Percentiles rank a stretch among this genome's conserved stretches.
Evolutionary conservation across 2,797 vertebrate genomes (phyloP).

Genomic region (Gila robusta): DNA sequence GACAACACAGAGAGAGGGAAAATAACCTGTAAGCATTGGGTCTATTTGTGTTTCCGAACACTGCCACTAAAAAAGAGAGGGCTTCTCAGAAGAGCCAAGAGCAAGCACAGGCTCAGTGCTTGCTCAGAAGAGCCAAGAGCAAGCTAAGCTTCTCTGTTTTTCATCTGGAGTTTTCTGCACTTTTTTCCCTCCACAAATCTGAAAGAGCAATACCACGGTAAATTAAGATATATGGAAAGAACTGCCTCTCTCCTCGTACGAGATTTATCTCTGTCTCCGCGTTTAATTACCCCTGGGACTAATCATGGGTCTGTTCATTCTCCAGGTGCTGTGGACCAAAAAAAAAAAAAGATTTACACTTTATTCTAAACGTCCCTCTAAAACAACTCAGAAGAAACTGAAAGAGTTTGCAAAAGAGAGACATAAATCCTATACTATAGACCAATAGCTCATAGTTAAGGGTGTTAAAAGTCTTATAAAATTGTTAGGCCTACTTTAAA

Average conservation of each 20-base stretch:
- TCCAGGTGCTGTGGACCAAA: slow-evolving; percentile 4
- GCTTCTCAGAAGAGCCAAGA: slow-evolving; percentile 49
- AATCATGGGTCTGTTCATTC: slow-evolving; percentile 48
- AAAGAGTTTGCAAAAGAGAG: neutral
- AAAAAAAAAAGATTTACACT: slow-evolving; percentile 10
- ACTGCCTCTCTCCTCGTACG: neutral
- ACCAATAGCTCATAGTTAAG: neutral
- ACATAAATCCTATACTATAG: neutral
- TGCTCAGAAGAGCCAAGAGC: slow-evolving; percentile 43
- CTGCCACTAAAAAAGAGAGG: slow-evolving; percentile 39
- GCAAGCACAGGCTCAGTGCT: neutral
- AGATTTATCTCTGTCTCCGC: slow-evolving; percentile 43
- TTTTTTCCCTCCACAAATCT: slow-evolving; percentile 38
- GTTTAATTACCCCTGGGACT: slow-evolving; percentile 38
- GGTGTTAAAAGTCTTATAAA: neutral
- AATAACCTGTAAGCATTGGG: slow-evolving; percentile 49
- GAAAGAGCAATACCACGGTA: slow-evolving; percentile 32
- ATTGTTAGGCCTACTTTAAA: neutral
- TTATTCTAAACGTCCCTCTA: neutral
- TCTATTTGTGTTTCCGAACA: slow-evolving; percentile 54
- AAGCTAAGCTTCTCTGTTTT: slow-evolving; percentile 44
- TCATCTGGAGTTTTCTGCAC: slow-evolving; percentile 30
- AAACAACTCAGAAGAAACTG: neutral
- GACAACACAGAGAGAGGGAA: slow-evolving; percentile 31
- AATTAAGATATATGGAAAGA: slow-evolving; percentile 50